Conservation (phyloP, 2,113 vertebrate species). For the Psilopsiagon aymara region DNA sequence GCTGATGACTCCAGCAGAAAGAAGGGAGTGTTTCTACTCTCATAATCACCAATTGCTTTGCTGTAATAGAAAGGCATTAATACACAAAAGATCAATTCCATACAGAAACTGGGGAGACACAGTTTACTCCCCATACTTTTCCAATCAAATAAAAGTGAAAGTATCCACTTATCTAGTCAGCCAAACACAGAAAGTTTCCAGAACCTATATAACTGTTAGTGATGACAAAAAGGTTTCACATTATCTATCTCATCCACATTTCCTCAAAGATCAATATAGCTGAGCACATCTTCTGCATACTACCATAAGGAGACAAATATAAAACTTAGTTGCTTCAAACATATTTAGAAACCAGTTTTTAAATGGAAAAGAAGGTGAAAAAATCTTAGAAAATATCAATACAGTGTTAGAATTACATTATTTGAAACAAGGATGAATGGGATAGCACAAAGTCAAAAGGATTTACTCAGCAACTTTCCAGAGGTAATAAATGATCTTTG, state of each 20-base stretch:
- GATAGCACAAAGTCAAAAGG: slow-evolving; percentile 54
- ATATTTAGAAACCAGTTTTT: slow-evolving; percentile 45
- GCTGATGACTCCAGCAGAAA: neutral
- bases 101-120: neutral
- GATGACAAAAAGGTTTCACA: slow-evolving; percentile 68
- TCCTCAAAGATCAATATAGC: slow-evolving; percentile 67
- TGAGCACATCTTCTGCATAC: slow-evolving; percentile 64
- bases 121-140: slow-evolving; percentile 40
- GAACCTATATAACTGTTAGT: slow-evolving; percentile 55
- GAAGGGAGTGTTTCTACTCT: neutral
- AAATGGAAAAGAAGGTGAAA: neutral
- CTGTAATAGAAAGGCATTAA: slow-evolving; percentile 7
- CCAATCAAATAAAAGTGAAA: slow-evolving; percentile 50
- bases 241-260: slow-evolving; percentile 70
- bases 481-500: slow-evolving; percentile 44
- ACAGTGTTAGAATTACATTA: slow-evolving; percentile 54
- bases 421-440: slow-evolving; percentile 69
- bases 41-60: neutral
- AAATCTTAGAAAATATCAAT: slow-evolving; percentile 39
- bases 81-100: slow-evolving; percentile 37
- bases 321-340: slow-evolving; percentile 55
- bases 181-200: slow-evolving; percentile 59
- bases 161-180: slow-evolving; percentile 62
- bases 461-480: slow-evolving; percentile 62
- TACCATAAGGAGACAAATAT: slow-evolving; percentile 56